Base-by-base conservation (phyloP, 1,140 invertebrate genomes). In the Chymomyza costata region DNA sequence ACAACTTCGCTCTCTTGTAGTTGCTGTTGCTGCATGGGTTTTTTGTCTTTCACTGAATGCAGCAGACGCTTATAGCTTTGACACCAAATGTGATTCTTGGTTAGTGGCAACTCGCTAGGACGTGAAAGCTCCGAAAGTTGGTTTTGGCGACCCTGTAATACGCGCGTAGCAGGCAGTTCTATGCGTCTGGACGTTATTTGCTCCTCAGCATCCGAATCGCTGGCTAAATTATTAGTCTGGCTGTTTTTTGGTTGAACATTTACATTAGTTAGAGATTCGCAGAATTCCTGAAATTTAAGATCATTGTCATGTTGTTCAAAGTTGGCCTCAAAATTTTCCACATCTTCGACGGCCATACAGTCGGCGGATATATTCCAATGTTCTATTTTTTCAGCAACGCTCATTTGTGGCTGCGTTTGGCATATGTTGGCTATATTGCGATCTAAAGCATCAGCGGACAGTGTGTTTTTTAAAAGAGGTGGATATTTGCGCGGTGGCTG, bases 331-430 rank as follows among this genome's bases (percentile, higher is more conserved):
- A 84, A 84, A n/a, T 45, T 65, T 8, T 65, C 67, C 2, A 84
- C 82, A 52, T 84, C 82, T 21, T 84, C 82, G 8, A 84, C 73
- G 15, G 50, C 69, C 14, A 69, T 74, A 28, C 67, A 61, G 5
- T 66, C 58, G 0, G 41, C 31, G 14, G 57, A 67, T 19, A 49
- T 56, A 8, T 80, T 51, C 82, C 82, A 84, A 8, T 40, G 52
- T 3, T 49, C 53, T 0, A 84, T 55, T 39, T 84, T 84, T 19
- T 84, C 82, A 6, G 40, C 59, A 3, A 78, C 50, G 19, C 60
- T 80, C 71, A 84, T 65, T 30, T 80, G 82, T 0, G 82, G 76
- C 30, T 84, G 74, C 1, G 68, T 45, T 32, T 73, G 58, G 13
- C 71, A 64, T 14, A 84, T 70, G 57, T 44, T 54, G 1, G 69